Evolutionary conservation across 2,797 vertebrate genomes (phyloP).

Genomic region (Alca torda): DNA sequence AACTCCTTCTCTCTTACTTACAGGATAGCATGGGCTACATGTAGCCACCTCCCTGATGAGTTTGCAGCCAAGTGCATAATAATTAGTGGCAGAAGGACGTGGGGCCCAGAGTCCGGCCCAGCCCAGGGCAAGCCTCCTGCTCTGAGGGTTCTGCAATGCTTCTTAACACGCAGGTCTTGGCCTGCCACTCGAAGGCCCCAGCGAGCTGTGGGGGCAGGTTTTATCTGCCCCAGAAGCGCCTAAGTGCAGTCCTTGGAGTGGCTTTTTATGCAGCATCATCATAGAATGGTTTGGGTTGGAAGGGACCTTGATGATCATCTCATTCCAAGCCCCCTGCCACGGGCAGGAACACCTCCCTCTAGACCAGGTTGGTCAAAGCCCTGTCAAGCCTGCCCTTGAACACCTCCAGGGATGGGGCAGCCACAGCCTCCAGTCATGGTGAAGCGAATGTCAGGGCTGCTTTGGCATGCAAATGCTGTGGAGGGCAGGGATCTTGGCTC

Average conservation of each 20-base stretch:
- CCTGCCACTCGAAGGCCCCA: background rate
- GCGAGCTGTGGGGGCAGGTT: background rate
- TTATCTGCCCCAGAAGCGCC: rapidly evolving
- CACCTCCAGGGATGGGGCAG: background rate
- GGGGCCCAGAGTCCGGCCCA: conserved; percentile 42
- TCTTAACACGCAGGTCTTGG: rapidly evolving
- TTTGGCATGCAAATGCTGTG: background rate
- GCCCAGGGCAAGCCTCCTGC: conserved; percentile 24
- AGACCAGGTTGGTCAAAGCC: background rate
- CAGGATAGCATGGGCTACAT: conserved; percentile 62
- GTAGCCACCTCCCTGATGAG: conserved; percentile 64
- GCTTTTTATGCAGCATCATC: background rate
- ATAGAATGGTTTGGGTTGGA: background rate
- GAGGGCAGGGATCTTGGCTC: background rate
- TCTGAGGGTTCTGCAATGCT: background rate
- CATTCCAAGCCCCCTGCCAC: background rate
- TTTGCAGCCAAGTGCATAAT: conserved; percentile 61
- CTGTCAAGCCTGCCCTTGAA: background rate
- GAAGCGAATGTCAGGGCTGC: background rate
- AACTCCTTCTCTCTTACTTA: background rate
- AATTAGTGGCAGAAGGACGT: conserved; percentile 14
- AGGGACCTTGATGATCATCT: background rate
- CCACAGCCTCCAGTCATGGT: background rate
- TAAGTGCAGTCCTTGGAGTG: rapidly evolving
- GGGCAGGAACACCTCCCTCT: background rate